Evolutionary conservation across 2,888 invertebrate genomes (phyloP).

Genomic region (Leptodirus hochenwartii): DNA sequence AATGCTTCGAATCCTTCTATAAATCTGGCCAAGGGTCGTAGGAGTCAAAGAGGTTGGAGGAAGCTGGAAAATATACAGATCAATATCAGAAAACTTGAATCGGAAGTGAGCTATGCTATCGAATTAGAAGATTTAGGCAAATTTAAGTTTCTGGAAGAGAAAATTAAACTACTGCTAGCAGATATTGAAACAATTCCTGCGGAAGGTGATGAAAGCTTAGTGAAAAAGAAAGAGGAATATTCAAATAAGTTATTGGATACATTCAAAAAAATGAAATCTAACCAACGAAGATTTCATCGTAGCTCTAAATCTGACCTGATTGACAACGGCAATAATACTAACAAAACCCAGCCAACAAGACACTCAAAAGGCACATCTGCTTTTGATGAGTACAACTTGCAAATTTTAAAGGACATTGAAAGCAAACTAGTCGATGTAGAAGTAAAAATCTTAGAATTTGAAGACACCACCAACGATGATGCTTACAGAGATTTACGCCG

Average conservation of each 20-base stretch:
- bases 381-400: too few relatives aligned
- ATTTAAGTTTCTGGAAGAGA: slow-evolving; percentile 13
- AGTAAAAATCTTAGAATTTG: slow-evolving; percentile 7
- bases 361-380: too few relatives aligned
- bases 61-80: slow-evolving; percentile 7
- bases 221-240: too few relatives aligned
- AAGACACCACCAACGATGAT: slow-evolving; percentile 3
- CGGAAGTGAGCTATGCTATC: slow-evolving; percentile 12
- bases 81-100: slow-evolving; percentile 11
- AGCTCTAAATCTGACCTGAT: too few relatives aligned
- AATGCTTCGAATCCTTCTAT: slow-evolving; percentile 7
- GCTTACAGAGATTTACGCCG: slow-evolving; percentile 3
- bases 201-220: too few relatives aligned
- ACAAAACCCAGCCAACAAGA: too few relatives aligned
- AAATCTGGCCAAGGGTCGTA: slow-evolving; percentile 7
- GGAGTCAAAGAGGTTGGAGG: slow-evolving; percentile 6
- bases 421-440: slow-evolving; percentile 9
- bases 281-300: too few relatives aligned
- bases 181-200: slow-evolving; percentile 13
- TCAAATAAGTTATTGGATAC: too few relatives aligned
- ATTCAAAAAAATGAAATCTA: too few relatives aligned
- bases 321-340: too few relatives aligned
- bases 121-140: slow-evolving; percentile 12
- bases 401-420: slow-evolving; percentile 4
- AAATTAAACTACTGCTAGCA: slow-evolving; percentile 14